phyloP scores from a whole-genome alignment of 2,888 invertebrate species.

The Mantis religiosa region DNA sequence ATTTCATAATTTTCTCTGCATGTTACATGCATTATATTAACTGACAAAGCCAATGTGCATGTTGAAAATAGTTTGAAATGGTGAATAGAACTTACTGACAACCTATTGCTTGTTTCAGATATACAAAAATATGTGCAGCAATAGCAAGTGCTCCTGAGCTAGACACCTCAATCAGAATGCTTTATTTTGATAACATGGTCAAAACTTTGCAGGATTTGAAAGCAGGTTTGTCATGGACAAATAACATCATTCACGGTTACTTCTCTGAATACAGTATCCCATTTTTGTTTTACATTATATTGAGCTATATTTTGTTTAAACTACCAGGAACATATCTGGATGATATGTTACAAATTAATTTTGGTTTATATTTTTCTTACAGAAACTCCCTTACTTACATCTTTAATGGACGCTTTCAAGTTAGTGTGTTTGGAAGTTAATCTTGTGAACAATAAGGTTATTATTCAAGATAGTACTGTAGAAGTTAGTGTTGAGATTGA shows the following conservation, averaged over 20 bases:
- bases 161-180: conserved; percentile 67
- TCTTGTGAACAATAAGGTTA: conserved; percentile 49
- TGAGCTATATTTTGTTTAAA: no score
- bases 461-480: conserved; percentile 57
- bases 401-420: conserved; percentile 55
- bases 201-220: conserved; percentile 56
- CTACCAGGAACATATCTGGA: no score
- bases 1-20: no score
- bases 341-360: not conserved
- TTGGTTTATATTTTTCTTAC: not conserved
- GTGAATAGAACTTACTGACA: no score
- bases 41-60: no score
- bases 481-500: conserved; percentile 53
- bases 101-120: conserved; percentile 45
- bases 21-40: no score
- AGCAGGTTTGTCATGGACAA: conserved; percentile 4
- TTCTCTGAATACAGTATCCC: no score
- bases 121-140: conserved; percentile 72
- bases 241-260: no score
- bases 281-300: no score
- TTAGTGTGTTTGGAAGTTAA: conserved; percentile 52
- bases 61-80: no score
- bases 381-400: conserved; percentile 47
- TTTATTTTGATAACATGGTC: conserved; percentile 80
- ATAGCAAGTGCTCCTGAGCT: conserved; percentile 73